Conservation (phyloP, 30 jellyfish, hydroid and myxozoan genomes). For the Pseudorhiza aurosa region DNA sequence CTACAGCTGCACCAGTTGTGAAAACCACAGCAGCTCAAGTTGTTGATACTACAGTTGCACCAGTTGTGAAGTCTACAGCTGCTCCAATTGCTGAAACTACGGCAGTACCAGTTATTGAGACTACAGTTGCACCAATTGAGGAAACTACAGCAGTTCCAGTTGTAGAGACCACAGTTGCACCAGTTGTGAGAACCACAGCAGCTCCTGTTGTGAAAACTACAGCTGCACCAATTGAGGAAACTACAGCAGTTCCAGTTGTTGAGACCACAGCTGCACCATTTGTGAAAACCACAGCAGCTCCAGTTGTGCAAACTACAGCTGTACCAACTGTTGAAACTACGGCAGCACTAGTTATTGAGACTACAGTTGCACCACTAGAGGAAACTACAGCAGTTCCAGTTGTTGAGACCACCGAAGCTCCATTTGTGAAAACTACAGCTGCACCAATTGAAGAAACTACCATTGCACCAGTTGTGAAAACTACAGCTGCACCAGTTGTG, state of each 20-base stretch:
- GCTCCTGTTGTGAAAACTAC: slow-evolving; percentile 31
- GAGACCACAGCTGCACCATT: slow-evolving; percentile 21
- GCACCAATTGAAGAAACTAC: slow-evolving; percentile 33
- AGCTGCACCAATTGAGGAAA: slow-evolving; percentile 41
- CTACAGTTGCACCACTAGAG: slow-evolving; percentile 38
- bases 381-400: slow-evolving; percentile 53
- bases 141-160: slow-evolving; percentile 54
- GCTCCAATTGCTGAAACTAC: slow-evolving; percentile 54
- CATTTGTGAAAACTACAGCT: background rate
- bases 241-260: slow-evolving; percentile 32
- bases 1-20: slow-evolving; percentile 43
- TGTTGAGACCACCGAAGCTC: slow-evolving; percentile 45
- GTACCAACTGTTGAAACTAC: slow-evolving; percentile 33
- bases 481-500: slow-evolving; percentile 39
- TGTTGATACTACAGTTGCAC: slow-evolving; percentile 15
- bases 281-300: slow-evolving; percentile 43
- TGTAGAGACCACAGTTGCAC: slow-evolving; percentile 47
- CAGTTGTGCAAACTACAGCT: slow-evolving; percentile 25
- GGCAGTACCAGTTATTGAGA: slow-evolving; percentile 43
- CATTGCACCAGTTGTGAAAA: slow-evolving; percentile 26
- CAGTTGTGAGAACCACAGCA: slow-evolving; percentile 17
- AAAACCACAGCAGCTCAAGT: slow-evolving; percentile 31
- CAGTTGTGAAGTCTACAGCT: slow-evolving; percentile 34
- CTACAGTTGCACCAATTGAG: slow-evolving; percentile 21
- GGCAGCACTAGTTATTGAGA: slow-evolving; percentile 33